Evolutionary conservation across 2,888 invertebrate species (phyloP).

Genomic region (Microplitis manilae): DNA sequence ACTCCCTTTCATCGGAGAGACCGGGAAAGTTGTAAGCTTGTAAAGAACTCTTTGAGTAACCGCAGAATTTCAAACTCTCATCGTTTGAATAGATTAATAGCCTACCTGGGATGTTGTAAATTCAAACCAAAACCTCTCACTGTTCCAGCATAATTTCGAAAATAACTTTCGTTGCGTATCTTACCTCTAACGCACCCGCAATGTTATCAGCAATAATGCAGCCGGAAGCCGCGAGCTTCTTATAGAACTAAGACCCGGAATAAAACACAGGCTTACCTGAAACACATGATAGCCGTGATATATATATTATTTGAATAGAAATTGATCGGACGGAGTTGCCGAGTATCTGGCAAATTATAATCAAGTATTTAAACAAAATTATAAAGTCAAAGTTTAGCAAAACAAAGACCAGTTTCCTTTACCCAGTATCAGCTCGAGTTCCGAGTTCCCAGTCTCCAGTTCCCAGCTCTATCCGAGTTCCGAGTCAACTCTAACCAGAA

Average conservation of each 20-base stretch:
- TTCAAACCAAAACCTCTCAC: neutral
- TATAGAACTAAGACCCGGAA: neutral
- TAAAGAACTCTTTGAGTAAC: constrained; percentile 6
- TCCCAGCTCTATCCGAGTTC: neutral
- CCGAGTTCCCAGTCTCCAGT: neutral
- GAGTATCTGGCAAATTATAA: neutral
- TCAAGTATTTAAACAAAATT: constrained; percentile 15
- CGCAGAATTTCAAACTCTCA: constrained; percentile 10
- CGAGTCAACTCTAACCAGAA: neutral
- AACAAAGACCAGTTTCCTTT: neutral
- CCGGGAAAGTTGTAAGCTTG: neutral
- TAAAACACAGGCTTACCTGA: neutral
- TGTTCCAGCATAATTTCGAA: neutral
- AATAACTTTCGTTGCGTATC: neutral
- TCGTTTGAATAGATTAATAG: constrained; percentile 4
- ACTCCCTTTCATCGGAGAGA: neutral
- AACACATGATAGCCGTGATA: neutral
- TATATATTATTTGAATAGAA: neutral
- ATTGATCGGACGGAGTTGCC: neutral
- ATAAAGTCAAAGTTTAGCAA: constrained; percentile 18
- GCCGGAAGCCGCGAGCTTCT: neutral
- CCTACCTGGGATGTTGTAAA: neutral
- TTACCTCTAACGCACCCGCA: neutral
- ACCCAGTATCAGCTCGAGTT: neutral
- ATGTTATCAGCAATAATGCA: constrained; percentile 1